phyloP scores from a whole-genome alignment of 2,113 vertebrate species.

The Sigmodon hispidus region DNA sequence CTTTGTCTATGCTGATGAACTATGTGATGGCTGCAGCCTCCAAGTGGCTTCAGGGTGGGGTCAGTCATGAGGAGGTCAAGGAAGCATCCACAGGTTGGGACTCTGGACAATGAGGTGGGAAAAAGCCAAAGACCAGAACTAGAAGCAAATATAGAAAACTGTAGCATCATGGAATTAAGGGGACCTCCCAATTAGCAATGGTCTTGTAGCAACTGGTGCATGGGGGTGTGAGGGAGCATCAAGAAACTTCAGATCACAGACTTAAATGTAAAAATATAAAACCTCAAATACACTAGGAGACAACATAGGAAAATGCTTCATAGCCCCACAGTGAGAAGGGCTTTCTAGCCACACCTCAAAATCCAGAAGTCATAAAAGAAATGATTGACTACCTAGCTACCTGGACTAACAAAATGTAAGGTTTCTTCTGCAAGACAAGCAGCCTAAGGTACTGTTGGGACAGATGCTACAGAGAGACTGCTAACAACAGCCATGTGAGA shows the following conservation, averaged over 20 bases:
- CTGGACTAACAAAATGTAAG: neutral
- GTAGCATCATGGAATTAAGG: neutral
- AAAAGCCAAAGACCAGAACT: neutral
- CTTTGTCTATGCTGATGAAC: neutral
- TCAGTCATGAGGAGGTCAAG: neutral
- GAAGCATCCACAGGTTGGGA: neutral
- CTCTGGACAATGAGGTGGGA: neutral
- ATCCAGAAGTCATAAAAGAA: neutral
- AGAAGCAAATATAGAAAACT: neutral
- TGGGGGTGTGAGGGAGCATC: neutral
- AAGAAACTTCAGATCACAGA: neutral
- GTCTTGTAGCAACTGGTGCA: neutral
- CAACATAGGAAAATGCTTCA: neutral
- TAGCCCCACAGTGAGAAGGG: neutral
- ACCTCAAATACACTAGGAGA: neutral
- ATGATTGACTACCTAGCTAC: neutral
- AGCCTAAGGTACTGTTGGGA: neutral
- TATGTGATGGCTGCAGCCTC: neutral
- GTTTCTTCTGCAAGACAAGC: neutral
- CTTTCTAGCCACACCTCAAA: neutral
- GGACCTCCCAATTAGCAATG: neutral
- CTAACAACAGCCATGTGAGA: neutral
- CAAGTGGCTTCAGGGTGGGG: neutral
- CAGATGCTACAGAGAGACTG: neutral
- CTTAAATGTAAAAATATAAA: neutral